Percentiles rank a stretch among this genome's conserved stretches.
These are phyloP conservation scores for Brachirus orientalis DNA, from an alignment of 2,113 vertebrate species.

Conservation along the genomic window DNA sequence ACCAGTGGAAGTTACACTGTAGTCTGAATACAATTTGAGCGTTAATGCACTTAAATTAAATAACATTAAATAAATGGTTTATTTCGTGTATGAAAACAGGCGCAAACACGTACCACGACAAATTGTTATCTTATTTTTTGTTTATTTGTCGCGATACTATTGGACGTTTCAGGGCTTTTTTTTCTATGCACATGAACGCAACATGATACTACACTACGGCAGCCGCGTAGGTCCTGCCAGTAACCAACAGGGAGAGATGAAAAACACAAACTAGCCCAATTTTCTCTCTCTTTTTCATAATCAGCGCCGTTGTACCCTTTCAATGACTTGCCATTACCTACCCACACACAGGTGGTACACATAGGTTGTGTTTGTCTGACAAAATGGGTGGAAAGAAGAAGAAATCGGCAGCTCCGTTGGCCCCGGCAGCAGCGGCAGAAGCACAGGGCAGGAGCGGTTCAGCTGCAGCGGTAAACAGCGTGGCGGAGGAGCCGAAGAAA, in stretches of 20 bases:
- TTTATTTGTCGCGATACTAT: too few species aligned
- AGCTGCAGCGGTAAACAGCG: constrained; percentile 73
- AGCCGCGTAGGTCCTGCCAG: neutral
- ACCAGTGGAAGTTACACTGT: too few species aligned
- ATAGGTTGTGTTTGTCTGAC: neutral
- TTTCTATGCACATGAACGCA: neutral
- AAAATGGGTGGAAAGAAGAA: constrained; percentile 94
- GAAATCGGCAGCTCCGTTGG: constrained; percentile 73
- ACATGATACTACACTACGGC: constrained; percentile 4
- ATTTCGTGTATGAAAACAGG: too few species aligned
- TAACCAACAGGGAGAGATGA: neutral
- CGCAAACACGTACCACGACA: too few species aligned
- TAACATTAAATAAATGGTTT: too few species aligned
- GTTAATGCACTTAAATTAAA: too few species aligned
- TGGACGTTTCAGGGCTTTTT: too few species aligned
- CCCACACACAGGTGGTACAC: neutral
- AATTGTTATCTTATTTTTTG: too few species aligned
- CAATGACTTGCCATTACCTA: constrained; percentile 6
- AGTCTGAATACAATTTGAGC: too few species aligned
- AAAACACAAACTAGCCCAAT: neutral
- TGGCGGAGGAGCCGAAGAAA: constrained; percentile 74
- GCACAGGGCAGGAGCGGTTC: constrained; percentile 55
- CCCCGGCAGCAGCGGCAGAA: constrained; percentile 38
- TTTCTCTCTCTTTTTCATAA: neutral
- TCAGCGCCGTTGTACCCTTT: rapidly evolving